Evolutionary conservation across 2,888 invertebrate species (phyloP).

Genomic region (Hypsopygia costalis): DNA sequence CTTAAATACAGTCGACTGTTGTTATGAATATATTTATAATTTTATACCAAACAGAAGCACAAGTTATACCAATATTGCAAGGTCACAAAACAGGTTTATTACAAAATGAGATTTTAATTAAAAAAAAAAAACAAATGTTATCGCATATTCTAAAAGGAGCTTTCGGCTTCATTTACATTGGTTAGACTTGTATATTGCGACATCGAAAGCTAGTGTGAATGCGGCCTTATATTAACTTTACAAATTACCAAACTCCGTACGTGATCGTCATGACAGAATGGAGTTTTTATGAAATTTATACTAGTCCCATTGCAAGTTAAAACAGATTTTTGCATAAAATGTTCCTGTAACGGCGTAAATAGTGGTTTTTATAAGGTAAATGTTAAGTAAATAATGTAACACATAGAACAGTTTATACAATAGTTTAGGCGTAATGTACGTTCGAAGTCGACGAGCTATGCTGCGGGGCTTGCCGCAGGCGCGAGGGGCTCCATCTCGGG

Average conservation of each 20-base stretch:
- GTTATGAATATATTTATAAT: conserved; percentile 22
- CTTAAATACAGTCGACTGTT: conserved; percentile 19
- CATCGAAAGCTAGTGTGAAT: conserved; percentile 72
- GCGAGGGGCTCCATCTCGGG: conserved; percentile 15
- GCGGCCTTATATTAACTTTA: conserved; percentile 55
- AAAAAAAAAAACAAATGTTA: conserved; percentile 17
- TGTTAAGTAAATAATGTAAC: conserved; percentile 57
- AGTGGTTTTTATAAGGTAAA: conserved; percentile 62
- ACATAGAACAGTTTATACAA: conserved; percentile 38
- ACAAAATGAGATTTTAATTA: conserved; percentile 14
- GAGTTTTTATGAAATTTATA: conserved; percentile 55
- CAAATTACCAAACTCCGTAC: conserved; percentile 47
- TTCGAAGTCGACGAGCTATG: conserved; percentile 32
- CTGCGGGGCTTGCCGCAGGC: conserved; percentile 36
- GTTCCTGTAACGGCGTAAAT: conserved; percentile 77
- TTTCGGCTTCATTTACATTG: conserved; percentile 64
- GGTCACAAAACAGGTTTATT: conserved; percentile 52
- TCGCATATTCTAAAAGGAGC: conserved; percentile 64
- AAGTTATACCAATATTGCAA: conserved; percentile 23
- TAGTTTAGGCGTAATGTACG: conserved; percentile 28
- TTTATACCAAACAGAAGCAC: conserved; percentile 15
- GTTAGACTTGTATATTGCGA: conserved; percentile 55
- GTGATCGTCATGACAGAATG: conserved; percentile 41
- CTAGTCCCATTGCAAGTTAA: conserved; percentile 78
- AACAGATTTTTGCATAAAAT: conserved; percentile 70